Evolutionary conservation across 2,113 vertebrate species (phyloP).

Genomic region (Myrmophylax atrothorax): DNA sequence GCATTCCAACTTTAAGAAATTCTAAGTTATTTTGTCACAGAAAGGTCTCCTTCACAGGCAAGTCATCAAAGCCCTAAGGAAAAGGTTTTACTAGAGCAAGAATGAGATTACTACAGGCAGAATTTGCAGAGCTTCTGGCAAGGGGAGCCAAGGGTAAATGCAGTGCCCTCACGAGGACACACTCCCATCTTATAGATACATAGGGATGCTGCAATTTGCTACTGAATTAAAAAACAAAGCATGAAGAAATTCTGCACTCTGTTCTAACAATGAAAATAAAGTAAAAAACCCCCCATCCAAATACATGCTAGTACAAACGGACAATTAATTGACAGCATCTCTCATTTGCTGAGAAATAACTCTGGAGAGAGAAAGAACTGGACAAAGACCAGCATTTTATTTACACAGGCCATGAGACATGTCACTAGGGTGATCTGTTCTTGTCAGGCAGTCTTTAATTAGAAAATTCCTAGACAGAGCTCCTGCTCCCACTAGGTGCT

Average conservation of each 20-base stretch:
- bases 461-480: constrained; percentile 75
- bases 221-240: neutral
- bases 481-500: constrained; percentile 51
- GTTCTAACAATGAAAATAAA: constrained; percentile 16
- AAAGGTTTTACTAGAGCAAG: neutral
- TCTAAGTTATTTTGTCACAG: neutral
- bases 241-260: neutral
- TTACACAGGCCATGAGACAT: constrained; percentile 65
- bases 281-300: neutral
- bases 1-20: neutral
- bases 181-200: neutral
- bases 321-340: constrained; percentile 60
- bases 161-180: neutral
- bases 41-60: neutral
- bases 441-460: constrained; percentile 77
- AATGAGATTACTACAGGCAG: neutral
- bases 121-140: neutral
- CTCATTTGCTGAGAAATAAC: constrained; percentile 57
- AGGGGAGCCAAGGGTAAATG: neutral
- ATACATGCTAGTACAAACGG: neutral
- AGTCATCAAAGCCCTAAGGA: neutral
- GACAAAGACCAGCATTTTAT: constrained; percentile 66
- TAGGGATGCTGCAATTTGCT: neutral
- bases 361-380: constrained; percentile 37
- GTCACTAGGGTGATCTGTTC: constrained; percentile 51